Evolutionary conservation across 2,888 invertebrate species (phyloP).

Genomic region (Drosophila imparisetae): DNA sequence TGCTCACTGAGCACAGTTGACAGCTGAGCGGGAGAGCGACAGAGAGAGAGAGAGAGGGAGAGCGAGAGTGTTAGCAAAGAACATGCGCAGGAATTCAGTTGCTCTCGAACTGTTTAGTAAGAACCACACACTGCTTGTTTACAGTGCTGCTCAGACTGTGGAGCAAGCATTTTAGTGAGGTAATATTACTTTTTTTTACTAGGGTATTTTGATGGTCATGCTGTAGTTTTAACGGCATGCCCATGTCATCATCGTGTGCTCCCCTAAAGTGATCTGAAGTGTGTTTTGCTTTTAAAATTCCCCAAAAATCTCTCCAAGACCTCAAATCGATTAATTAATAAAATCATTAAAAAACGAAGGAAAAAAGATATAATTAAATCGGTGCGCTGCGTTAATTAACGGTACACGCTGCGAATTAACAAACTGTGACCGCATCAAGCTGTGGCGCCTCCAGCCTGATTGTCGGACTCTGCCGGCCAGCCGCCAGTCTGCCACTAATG

Average conservation of each 20-base stretch:
- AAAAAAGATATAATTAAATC: constrained; percentile 62
- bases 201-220: constrained; percentile 31
- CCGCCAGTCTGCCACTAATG: constrained; percentile 41
- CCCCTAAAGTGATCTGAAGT: constrained; percentile 41
- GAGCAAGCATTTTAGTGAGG: not conserved
- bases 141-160: constrained; percentile 59
- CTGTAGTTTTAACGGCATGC: not conserved
- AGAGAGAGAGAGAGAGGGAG: constrained; percentile 13
- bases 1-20: constrained; percentile 46
- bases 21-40: constrained; percentile 20
- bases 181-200: not conserved
- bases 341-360: constrained; percentile 29
- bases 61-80: constrained; percentile 13
- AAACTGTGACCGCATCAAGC: constrained; percentile 74
- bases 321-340: constrained; percentile 59
- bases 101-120: constrained; percentile 62
- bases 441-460: constrained; percentile 48
- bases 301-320: constrained; percentile 12
- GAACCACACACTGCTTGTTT: constrained; percentile 55
- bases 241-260: constrained; percentile 36
- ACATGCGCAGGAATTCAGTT: constrained; percentile 55
- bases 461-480: constrained; percentile 13
- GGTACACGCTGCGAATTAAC: constrained; percentile 65
- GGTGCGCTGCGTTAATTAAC: constrained; percentile 70
- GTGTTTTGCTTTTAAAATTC: constrained; percentile 55